Percentiles rank a stretch among this genome's conserved stretches.
Evolutionary conservation across 2,888 invertebrate species (phyloP).

Genomic region (Melanchra persicariae): DNA sequence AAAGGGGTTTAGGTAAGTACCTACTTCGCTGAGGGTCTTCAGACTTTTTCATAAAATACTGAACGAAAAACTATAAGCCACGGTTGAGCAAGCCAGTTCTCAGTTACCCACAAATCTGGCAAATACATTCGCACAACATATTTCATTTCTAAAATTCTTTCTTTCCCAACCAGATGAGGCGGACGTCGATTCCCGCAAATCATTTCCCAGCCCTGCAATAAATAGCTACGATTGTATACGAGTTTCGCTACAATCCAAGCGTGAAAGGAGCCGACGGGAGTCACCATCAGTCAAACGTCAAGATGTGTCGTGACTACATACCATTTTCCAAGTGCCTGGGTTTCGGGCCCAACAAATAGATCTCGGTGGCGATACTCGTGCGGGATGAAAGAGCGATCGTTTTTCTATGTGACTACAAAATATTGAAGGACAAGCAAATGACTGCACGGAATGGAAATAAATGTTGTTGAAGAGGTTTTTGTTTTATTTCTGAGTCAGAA

Average conservation of each 20-base stretch:
- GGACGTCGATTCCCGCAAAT: constrained; percentile 62
- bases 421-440: constrained; percentile 62
- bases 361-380: constrained; percentile 73
- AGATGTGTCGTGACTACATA: constrained; percentile 81
- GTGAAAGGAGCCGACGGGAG: constrained; percentile 71
- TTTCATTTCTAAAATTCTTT: constrained; percentile 53
- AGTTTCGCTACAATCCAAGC: constrained; percentile 69
- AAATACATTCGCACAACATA: constrained; percentile 45
- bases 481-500: constrained; percentile 39
- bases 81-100: constrained; percentile 14
- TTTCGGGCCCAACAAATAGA: constrained; percentile 82
- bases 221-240: constrained; percentile 67
- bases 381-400: constrained; percentile 70
- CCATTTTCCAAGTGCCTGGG: constrained; percentile 84
- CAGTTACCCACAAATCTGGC: constrained; percentile 24
- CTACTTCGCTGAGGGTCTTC: not conserved
- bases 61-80: constrained; percentile 10
- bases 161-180: constrained; percentile 52
- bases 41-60: constrained; percentile 5
- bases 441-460: constrained; percentile 54
- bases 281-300: constrained; percentile 85
- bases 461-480: constrained; percentile 25
- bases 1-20: not conserved
- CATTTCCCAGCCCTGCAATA: constrained; percentile 62
- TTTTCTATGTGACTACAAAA: constrained; percentile 69